phyloP scores from a whole-genome alignment of 2,113 vertebrate genomes.

The Chloroceryle aenea region DNA sequence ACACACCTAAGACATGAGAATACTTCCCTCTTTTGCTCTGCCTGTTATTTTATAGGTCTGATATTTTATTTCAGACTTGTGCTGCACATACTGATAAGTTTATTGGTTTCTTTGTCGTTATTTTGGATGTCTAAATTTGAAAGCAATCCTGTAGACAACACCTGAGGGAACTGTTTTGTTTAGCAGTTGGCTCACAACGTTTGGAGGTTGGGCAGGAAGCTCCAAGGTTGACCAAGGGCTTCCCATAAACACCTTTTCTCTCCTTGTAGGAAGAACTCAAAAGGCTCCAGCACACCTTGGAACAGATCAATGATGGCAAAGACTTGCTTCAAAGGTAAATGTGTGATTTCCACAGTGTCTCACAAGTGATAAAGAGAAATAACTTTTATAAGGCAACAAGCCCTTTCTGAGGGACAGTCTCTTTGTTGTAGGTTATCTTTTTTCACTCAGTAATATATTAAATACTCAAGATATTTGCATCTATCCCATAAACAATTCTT shows the following conservation, averaged over 20 bases:
- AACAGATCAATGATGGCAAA: slow-evolving; percentile 81
- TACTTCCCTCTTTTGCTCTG: neutral
- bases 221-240: neutral
- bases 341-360: neutral
- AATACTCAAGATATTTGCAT: neutral
- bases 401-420: neutral
- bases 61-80: neutral
- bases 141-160: accelerated
- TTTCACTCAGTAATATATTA: neutral
- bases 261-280: slow-evolving; percentile 86
- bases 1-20: neutral
- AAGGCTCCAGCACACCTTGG: slow-evolving; percentile 84
- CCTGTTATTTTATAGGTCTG: neutral
- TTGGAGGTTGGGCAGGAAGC: neutral
- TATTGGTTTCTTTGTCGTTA: neutral
- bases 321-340: slow-evolving; percentile 88
- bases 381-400: neutral
- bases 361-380: accelerated
- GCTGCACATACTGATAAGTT: neutral
- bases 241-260: neutral
- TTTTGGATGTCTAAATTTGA: neutral
- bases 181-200: accelerated
- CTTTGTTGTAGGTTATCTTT: neutral
- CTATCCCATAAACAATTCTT: neutral
- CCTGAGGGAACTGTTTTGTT: accelerated